Evolutionary conservation across 2,113 vertebrate species (phyloP), one percentile per base, ranked within the genome.

Genomic region (Phasianus colchicus): DNA sequence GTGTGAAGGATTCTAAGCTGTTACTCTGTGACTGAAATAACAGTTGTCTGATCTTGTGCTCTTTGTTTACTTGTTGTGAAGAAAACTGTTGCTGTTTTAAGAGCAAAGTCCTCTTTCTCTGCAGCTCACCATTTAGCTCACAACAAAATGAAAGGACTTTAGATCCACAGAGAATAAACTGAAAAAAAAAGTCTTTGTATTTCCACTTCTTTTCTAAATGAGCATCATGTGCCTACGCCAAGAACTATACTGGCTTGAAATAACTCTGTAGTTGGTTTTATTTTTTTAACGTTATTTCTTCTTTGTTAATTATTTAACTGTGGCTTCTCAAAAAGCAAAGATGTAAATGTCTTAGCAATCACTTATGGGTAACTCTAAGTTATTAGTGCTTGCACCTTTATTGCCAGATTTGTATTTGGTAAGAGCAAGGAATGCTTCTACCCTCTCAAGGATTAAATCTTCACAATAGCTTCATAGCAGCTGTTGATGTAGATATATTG

Each of bases 71-170:
- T 79, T 73, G 42, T 77, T 47, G 61, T 89, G 57, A 72, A 78
- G 67, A 52, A 77, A 86, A 57, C 29, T 58, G 25, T 54, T 73
- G 42, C 40, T 74, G n/a, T 81, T 83, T n/a, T 58, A 64, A 58
- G 72, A 90, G 79, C 45, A 50, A 64, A 70, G 75, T 85, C 86
- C 58, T 58, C 63, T 88, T 55, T 55, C 77, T 88, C 50, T 95
- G 21, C 48, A 65, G 43, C 10, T 85, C 43, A 38, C 70, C 2
- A 0, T 85, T 86, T 91, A 71, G 63, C 58, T 75, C 18, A 40
- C 70, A 57, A 43, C 18, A 69, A 85, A 86, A 64, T 81, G n/a
- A 64, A 90, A 73, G 27, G 60, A 69, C 16, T 32, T 80, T 47
- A 47, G 29, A 67, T 70, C 81, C 65, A 36, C 25, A 32, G 10